Base-by-base conservation (phyloP, 2,888 invertebrate genomes). In the Rhimphoctona megacephalus region DNA sequence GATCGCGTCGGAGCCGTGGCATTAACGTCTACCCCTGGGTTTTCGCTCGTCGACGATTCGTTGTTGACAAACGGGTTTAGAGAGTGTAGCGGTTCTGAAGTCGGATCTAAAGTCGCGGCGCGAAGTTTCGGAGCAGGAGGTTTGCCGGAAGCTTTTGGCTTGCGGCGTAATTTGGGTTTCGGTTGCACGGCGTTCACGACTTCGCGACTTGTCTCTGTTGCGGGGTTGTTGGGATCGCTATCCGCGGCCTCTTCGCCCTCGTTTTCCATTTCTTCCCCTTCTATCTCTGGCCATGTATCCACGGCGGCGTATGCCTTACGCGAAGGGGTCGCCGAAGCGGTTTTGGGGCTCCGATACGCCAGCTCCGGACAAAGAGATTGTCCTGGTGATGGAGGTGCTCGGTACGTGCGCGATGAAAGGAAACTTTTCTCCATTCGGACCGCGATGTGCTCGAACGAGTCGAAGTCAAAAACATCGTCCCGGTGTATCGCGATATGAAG, bases 311-410 rank as follows among this genome's bases (percentile, higher is more conserved):
- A 49, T 2, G 46, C 25, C 14, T 19, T 30, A 1, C 30, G 70
- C 19, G 19, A 17, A 1, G 49, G 49, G 14, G 46, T 2, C 3
- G 49, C 17, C 0, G 52, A n/a, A 0, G 19, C 6, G 7, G 39
- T 36, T 14, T 22, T 22, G 19, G 61, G 17, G 0, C 57, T 11
- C 2, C 14, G 33, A 22, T 74, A 54, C 1, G 79, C 79, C 7
- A 79, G n/a, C 8, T n/a, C 57, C 0, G 79, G 79, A 5, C 69
- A 79, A 4, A 79, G 25, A 0, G 79, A 79, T 8, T 70, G 79
- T 1, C 33, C 25, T 17, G 79, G 70, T 1, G 52, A 7, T 5
- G 80, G 80, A 0, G 43, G 69, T 3, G 79, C 43, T 4, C 69
- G 69, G 11, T 69, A 43, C 8, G 79, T 11, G 9, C 46, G 25